These are phyloP conservation scores for Pyralis farinalis DNA, from an alignment of 2,888 invertebrate genomes.

Conservation along the genomic window DNA sequence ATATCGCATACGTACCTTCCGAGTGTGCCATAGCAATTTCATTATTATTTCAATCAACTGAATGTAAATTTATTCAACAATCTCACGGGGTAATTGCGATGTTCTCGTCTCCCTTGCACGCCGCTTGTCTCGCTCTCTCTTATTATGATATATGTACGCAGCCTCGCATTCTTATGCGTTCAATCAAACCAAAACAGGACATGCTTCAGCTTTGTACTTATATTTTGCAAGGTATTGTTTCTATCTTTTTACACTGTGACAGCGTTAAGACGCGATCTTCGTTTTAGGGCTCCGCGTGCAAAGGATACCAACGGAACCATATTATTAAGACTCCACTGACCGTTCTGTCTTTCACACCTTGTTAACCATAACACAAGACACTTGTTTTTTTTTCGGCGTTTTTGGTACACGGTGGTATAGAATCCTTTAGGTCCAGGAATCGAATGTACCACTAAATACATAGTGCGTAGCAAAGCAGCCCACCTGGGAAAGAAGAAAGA, in stretches of 20 bases:
- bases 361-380: no score
- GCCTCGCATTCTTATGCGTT: slow-evolving; percentile 75
- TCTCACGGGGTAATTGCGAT: slow-evolving; percentile 80
- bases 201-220: not conserved
- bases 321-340: no score
- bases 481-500: no score
- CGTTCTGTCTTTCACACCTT: no score
- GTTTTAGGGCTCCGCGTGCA: no score
- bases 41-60: slow-evolving; percentile 81
- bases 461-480: no score
- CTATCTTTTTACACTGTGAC: no score
- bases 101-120: slow-evolving; percentile 43
- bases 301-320: no score
- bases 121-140: slow-evolving; percentile 35
- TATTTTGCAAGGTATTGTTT: not conserved
- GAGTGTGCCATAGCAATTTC: slow-evolving; percentile 77
- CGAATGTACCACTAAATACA: no score
- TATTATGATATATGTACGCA: slow-evolving; percentile 41
- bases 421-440: no score
- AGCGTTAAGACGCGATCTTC: not conserved
- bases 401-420: no score
- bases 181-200: slow-evolving; percentile 67
- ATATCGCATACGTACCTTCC: slow-evolving; percentile 69
- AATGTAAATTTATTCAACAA: slow-evolving; percentile 82
- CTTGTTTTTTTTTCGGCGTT: no score